Base-by-base conservation (phyloP, 1,140 invertebrate species). In the Riptortus pedestris region DNA sequence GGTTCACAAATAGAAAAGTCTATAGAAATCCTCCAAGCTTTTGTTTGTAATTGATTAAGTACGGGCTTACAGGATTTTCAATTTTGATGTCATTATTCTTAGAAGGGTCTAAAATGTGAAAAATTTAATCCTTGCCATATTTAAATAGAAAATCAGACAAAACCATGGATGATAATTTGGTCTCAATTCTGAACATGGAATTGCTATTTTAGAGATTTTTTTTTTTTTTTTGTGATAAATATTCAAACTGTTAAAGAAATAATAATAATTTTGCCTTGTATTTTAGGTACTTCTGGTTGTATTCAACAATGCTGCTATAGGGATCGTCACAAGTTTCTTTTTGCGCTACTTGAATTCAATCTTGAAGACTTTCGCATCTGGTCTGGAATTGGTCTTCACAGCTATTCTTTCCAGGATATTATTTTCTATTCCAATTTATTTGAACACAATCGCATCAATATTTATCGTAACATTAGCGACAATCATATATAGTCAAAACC, bases 341-440 rank as follows among this genome's bases (percentile, higher is more conserved):
- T 78, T 98, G 1, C 90, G 91, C 72, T 90, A 85, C 66, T 79
- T 97, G 62, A 97, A 97, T 76, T 97, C 93, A 9, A 96, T 97
- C 70, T 77, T 97, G 47, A 98, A 98, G 78, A 95, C 91, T 9
- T 97, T 96, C 78, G 93, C 94, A 1, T 92, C 91, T 77, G 93
- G 93, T 29, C 78, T 97, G 66, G 94, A 98, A 75, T 75, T 97
- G 14, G 79, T 95, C 33, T 90, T 96, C 70, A 96, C 92, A 5
- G 93, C 93, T 11, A 76, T 96, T 4, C 78, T 96, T 0, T 91
- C 90, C 71, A 93, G 87, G 80, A 75, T 96, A 43, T 80, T 97
- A 52, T 96, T 98, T 74, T 81, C 79, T 66, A 95, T 95, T 74
- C 80, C 88, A 7, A 87, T 97, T 67, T 83, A 91, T 72, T 72